Evolutionary conservation across 2,888 invertebrate species (phyloP).

Genomic region (Coenonympha arcania): DNA sequence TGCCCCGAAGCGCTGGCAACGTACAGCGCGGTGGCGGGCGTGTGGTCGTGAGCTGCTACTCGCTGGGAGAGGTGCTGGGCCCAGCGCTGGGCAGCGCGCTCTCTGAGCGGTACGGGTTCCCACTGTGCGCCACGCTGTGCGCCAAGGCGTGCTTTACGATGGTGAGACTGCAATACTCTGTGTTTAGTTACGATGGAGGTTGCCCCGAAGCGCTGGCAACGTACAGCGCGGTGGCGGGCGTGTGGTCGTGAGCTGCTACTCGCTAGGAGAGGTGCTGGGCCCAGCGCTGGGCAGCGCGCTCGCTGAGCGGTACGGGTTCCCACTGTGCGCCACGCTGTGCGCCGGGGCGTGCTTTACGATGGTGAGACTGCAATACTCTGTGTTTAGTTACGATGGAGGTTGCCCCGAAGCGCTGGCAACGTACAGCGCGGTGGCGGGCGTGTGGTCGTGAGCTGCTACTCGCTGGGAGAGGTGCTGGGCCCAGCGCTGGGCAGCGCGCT

Average conservation of each 20-base stretch:
- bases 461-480: conserved; percentile 80
- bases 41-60: conserved; percentile 85
- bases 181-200: conserved; percentile 78
- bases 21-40: conserved; percentile 82
- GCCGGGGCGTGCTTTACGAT: conserved; percentile 75
- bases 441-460: conserved; percentile 85
- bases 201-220: conserved; percentile 80
- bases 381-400: conserved; percentile 78
- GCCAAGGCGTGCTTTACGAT: conserved; percentile 75
- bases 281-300: conserved; percentile 80
- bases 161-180: conserved; percentile 46
- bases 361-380: conserved; percentile 46
- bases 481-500: conserved; percentile 80
- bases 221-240: conserved; percentile 82
- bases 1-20: conserved; percentile 80
- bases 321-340: conserved; percentile 79
- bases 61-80: conserved; percentile 80
- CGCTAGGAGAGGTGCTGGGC: conserved; percentile 80
- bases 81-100: conserved; percentile 80
- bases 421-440: conserved; percentile 82
- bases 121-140: conserved; percentile 79
- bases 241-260: conserved; percentile 85
- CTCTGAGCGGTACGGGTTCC: conserved; percentile 78
- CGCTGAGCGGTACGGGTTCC: conserved; percentile 78
- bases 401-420: conserved; percentile 80